Conservation (phyloP, 2,888 invertebrate species). For the Molanna angustata region DNA sequence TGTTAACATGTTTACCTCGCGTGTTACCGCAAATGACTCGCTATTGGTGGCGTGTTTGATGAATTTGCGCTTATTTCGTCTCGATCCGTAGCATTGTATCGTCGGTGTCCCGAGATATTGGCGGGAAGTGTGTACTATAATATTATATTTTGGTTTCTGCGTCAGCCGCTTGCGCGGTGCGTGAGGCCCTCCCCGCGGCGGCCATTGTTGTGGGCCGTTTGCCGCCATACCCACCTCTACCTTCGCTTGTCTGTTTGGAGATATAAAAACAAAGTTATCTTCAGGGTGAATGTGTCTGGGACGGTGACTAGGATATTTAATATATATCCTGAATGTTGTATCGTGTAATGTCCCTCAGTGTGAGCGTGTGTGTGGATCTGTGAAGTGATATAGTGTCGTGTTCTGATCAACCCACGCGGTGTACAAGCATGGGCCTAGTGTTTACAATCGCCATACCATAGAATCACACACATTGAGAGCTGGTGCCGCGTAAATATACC, state of each 20-base stretch:
- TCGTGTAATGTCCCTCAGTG: background rate
- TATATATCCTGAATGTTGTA: slow-evolving; percentile 1
- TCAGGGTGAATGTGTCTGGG: background rate
- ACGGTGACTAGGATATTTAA: background rate
- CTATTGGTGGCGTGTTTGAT: background rate
- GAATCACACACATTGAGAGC: background rate
- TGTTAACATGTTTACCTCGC: slow-evolving; percentile 24
- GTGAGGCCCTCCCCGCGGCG: slow-evolving; percentile 34
- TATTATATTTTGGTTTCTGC: slow-evolving; percentile 17
- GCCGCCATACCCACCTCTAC: slow-evolving; percentile 9
- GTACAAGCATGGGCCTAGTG: slow-evolving; percentile 19
- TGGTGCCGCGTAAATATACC: background rate
- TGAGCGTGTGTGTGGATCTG: background rate
- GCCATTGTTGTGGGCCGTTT: slow-evolving; percentile 26
- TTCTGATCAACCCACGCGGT: slow-evolving; percentile 22
- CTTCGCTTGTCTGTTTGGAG: background rate
- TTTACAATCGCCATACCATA: slow-evolving; percentile 28
- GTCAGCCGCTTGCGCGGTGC: slow-evolving; percentile 30
- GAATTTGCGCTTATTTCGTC: slow-evolving; percentile 1
- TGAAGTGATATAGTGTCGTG: slow-evolving; percentile 4
- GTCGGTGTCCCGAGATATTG: slow-evolving; percentile 20
- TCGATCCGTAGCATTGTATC: slow-evolving; percentile 9
- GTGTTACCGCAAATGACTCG: slow-evolving; percentile 9
- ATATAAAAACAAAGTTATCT: background rate
- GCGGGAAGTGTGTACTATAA: slow-evolving; percentile 20